These are phyloP conservation scores for Zaprionus gabonicus DNA, from an alignment of 1,140 invertebrate species.

Conservation along the genomic window DNA sequence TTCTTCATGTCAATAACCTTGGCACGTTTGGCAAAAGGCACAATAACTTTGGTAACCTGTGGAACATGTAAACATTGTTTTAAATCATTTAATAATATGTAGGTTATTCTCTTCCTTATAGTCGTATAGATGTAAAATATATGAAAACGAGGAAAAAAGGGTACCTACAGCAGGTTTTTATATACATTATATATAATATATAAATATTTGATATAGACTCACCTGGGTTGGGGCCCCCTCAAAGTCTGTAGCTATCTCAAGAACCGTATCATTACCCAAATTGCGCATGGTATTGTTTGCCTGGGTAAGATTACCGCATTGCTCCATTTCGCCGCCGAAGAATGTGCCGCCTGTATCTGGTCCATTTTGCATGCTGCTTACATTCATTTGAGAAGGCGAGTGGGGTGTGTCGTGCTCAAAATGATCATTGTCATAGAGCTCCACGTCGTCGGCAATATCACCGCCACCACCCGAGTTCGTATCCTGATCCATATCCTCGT, in stretches of 20 bases:
- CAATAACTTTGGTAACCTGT: constrained; percentile 87
- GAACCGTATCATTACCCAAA: constrained; percentile 65
- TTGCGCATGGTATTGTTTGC: constrained; percentile 25
- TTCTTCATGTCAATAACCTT: constrained; percentile 91
- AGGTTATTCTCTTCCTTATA: no score
- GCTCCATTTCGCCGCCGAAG: constrained; percentile 66
- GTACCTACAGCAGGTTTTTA: no score
- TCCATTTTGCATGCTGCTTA: constrained; percentile 11
- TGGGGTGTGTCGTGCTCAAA: constrained; percentile 44
- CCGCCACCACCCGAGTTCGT: constrained; percentile 20
- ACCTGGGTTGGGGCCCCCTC: constrained; percentile 79
- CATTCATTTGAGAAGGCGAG: constrained; percentile 32
- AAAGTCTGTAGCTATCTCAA: constrained; percentile 79
- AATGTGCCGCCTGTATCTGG: constrained; percentile 34
- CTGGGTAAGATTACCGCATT: background rate
- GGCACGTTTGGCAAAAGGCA: constrained; percentile 89
- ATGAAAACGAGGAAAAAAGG: no score
- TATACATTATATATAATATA: no score
- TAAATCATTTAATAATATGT: background rate
- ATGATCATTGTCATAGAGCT: constrained; percentile 65
- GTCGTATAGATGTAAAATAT: no score
- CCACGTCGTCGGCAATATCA: constrained; percentile 50
- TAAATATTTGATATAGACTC: no score
- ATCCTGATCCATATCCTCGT: constrained; percentile 43
- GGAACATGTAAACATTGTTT: background rate